Conservation (phyloP, 2,888 invertebrate species). For the Saturnia pavonia region DNA sequence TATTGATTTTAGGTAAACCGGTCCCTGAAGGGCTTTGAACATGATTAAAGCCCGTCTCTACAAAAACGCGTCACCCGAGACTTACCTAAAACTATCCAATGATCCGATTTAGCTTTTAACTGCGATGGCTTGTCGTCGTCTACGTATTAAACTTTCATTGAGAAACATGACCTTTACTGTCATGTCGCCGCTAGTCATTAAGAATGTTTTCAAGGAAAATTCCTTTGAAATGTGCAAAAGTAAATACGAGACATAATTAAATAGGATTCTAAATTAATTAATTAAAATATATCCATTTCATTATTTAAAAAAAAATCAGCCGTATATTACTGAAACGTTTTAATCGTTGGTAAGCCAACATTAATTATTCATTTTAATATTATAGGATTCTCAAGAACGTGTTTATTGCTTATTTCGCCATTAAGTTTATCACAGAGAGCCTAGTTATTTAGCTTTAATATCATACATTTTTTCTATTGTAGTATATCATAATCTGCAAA, state of each 20-base stretch:
- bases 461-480: too few species aligned
- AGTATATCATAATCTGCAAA: too few species aligned
- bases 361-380: neutral
- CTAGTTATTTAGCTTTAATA: too few species aligned
- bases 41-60: neutral
- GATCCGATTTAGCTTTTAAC: slow-evolving; percentile 9
- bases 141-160: slow-evolving; percentile 7
- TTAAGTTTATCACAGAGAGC: too few species aligned
- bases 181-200: neutral
- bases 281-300: neutral
- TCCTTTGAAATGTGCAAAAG: neutral
- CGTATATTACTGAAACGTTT: neutral
- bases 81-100: slow-evolving; percentile 5
- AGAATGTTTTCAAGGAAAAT: slow-evolving; percentile 36
- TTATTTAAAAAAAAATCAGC: neutral
- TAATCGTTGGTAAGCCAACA: neutral
- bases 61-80: slow-evolving; percentile 1
- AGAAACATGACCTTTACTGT: neutral
- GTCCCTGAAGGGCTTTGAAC: neutral
- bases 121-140: neutral
- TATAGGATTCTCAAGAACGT: neutral
- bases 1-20: neutral
- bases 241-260: neutral
- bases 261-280: neutral
- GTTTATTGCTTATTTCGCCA: too few species aligned